Base-by-base conservation (phyloP, 2,888 invertebrate genomes). In the Gymnoscelis rufifasciata region DNA sequence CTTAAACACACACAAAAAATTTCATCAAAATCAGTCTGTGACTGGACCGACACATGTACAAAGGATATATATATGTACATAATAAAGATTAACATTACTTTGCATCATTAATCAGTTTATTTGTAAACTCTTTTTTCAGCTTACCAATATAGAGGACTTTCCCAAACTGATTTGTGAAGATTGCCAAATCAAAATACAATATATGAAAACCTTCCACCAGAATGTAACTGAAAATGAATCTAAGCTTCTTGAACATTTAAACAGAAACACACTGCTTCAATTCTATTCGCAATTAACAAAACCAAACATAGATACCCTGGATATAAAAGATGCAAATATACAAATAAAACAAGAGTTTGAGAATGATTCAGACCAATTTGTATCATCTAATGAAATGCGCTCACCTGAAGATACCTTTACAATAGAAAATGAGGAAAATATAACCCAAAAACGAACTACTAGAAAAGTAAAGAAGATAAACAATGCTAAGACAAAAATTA, bases 91-190 rank as follows among this genome's bases (percentile, higher is more conserved):
- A n/a, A n/a, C n/a, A n/a, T n/a, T n/a, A n/a, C n/a, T n/a, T n/a
- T n/a, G n/a, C n/a, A n/a, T n/a, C n/a, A n/a, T n/a, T n/a, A n/a
- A n/a, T n/a, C n/a, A n/a, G n/a, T n/a, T n/a, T n/a, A n/a, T n/a
- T n/a, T n/a, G n/a, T n/a, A n/a, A n/a, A n/a, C n/a, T n/a, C n/a
- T 51, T 49, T 7, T 71, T 70, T 41, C 70, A 81, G 80, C 60
- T 79, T 37, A 11, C 47, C 12, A n/a, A 61, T 4, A 54, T 59
- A 1, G 38, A 68, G 19, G 39, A 24, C 1, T 58, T 78, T 0
- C 81, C 81, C 1, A 66, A 54, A n/a, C 55, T 60, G 10, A 49
- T 76, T 13, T 82, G 82, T 38, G 38, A 52, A 6, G 10, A 15
- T 7, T 82, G 82, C 47, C 30, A 60, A 1, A 48, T 60, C 7